These are phyloP conservation scores for Diadegma fenestrale DNA, from an alignment of 2,888 invertebrate genomes.

Conservation along the genomic window DNA sequence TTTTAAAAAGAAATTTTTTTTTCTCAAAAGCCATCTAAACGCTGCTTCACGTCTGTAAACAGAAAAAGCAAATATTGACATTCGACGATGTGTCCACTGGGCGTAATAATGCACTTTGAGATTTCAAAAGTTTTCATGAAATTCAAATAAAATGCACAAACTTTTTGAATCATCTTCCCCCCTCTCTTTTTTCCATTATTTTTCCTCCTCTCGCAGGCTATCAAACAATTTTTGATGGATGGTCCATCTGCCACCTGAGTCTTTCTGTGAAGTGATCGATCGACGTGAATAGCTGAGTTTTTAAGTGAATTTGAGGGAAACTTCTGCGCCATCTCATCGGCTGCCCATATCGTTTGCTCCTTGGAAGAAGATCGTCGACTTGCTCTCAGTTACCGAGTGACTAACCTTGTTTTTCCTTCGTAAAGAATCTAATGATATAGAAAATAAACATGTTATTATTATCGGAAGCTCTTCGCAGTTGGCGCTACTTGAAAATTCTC, in stretches of 20 bases:
- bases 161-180: constrained; percentile 20
- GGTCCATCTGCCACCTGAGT: constrained; percentile 31
- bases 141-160: constrained; percentile 37
- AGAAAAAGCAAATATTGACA: not conserved
- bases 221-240: constrained; percentile 50
- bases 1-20: not conserved
- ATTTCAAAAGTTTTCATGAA: constrained; percentile 17
- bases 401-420: not conserved
- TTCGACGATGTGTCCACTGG: not conserved
- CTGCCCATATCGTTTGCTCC: not conserved
- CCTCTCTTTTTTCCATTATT: not conserved
- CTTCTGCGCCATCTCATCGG: not conserved
- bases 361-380: not conserved
- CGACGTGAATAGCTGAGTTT: constrained; percentile 31
- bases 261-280: constrained; percentile 50
- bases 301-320: constrained; percentile 52
- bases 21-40: not conserved
- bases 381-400: not conserved
- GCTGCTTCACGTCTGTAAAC: not conserved
- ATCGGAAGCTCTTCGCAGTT: too few relatives aligned
- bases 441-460: not conserved
- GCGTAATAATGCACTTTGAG: not conserved
- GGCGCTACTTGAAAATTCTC: too few relatives aligned
- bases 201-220: not conserved
- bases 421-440: not conserved